A percentile compares a stretch with the other conserved stretches of the same genome.
These are phyloP conservation scores for Anolis sagrei DNA, from an alignment of 2,113 vertebrate species.

Conservation along the genomic window DNA sequence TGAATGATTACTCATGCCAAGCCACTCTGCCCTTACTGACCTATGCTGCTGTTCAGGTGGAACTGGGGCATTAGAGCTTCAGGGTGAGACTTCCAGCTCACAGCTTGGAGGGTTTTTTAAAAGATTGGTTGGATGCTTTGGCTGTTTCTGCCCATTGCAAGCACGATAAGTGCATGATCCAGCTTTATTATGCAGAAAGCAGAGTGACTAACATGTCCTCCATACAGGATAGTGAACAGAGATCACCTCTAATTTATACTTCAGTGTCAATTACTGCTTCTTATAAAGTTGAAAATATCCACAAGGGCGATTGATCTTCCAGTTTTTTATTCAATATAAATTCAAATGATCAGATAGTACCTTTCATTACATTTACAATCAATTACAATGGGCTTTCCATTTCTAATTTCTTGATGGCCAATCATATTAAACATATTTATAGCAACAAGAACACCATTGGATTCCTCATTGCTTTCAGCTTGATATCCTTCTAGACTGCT, in stretches of 20 bases:
- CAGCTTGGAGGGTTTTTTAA: background rate
- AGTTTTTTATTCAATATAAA: background rate
- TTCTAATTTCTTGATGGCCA: constrained; percentile 1
- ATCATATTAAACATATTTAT: background rate
- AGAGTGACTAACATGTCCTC: background rate
- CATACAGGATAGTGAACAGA: background rate
- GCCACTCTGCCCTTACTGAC: background rate
- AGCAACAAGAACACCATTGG: background rate
- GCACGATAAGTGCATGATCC: background rate
- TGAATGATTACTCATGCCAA: background rate
- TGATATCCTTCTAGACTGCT: background rate
- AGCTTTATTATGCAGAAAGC: background rate
- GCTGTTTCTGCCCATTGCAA: background rate
- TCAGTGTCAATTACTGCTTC: background rate
- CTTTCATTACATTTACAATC: constrained; percentile 1
- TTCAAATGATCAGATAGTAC: constrained; percentile 13
- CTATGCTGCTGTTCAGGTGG: background rate
- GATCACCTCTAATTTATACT: background rate
- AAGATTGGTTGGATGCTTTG: background rate
- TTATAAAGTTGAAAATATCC: background rate
- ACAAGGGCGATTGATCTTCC: background rate
- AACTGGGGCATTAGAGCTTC: background rate
- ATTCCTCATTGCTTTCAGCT: background rate
- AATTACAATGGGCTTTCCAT: constrained; percentile 15
- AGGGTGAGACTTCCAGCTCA: background rate